A percentile compares a stretch with the other conserved stretches of the same genome.
Conservation (phyloP, 2,113 vertebrate species). For the Thomomys bottae region DNA sequence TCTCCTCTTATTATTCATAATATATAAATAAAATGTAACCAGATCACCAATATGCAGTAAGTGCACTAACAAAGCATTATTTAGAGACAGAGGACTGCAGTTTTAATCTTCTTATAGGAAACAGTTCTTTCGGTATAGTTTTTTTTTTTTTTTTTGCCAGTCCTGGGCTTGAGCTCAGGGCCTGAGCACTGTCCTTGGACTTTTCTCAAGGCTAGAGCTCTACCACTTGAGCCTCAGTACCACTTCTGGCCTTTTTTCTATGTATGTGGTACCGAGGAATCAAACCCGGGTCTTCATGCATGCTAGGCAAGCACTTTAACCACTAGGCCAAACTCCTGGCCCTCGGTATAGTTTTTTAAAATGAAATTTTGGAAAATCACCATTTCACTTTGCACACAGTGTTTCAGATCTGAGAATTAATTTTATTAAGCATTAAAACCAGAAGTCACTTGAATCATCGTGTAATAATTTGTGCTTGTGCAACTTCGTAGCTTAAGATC, state of each 20-base stretch:
- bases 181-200: too few species aligned
- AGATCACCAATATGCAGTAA: slow-evolving; percentile 61
- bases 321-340: too few species aligned
- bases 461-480: slow-evolving; percentile 75
- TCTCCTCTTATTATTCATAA: slow-evolving; percentile 55
- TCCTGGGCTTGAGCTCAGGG: too few species aligned
- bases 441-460: slow-evolving; percentile 77
- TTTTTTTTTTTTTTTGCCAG: too few species aligned
- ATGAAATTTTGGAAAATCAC: slow-evolving; percentile 57
- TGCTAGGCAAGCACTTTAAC: too few species aligned
- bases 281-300: too few species aligned
- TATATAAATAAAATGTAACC: slow-evolving; percentile 76
- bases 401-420: slow-evolving; percentile 71
- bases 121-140: background rate
- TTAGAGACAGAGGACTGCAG: slow-evolving; percentile 52
- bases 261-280: too few species aligned
- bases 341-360: slow-evolving; percentile 32
- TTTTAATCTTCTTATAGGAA: slow-evolving; percentile 63
- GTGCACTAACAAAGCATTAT: background rate
- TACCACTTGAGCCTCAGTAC: too few species aligned
- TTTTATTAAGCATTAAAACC: slow-evolving; percentile 73
- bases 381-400: slow-evolving; percentile 72
- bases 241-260: too few species aligned
- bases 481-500: slow-evolving; percentile 61
- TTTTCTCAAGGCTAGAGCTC: too few species aligned